Evolutionary conservation across 2,797 vertebrate genomes (phyloP).

Genomic region (Urophycis tenuis): DNA sequence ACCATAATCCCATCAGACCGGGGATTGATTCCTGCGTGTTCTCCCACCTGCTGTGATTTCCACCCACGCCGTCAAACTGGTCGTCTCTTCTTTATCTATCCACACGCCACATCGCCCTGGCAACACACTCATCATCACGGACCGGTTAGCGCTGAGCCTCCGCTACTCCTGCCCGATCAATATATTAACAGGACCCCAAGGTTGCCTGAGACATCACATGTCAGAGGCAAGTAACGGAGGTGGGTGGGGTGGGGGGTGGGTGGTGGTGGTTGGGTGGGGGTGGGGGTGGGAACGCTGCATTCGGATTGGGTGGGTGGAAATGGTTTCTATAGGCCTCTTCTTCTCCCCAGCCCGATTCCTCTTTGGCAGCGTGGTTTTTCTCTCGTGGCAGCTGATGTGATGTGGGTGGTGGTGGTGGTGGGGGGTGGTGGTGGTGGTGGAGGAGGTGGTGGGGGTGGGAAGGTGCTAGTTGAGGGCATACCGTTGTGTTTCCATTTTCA

Average conservation of each 20-base stretch:
- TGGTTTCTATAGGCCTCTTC: conserved; percentile 26
- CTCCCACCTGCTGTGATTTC: conserved; percentile 37
- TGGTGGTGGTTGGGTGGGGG: conserved; percentile 23
- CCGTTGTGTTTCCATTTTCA: conserved; percentile 6
- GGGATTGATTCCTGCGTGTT: conserved; percentile 41
- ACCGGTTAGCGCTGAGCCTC: conserved; percentile 6
- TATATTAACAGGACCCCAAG: conserved; percentile 23
- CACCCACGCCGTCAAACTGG: conserved; percentile 12
- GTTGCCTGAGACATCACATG: neutral
- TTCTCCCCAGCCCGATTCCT: conserved; percentile 15
- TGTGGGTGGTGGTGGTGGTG: too few species aligned
- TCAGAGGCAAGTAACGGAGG: neutral
- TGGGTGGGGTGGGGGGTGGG: conserved; percentile 31
- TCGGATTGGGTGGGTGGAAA: conserved; percentile 22
- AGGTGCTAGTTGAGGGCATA: neutral
- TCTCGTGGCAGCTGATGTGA: neutral
- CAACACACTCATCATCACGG: conserved; percentile 28
- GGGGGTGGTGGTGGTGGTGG: too few species aligned
- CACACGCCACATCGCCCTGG: conserved; percentile 14
- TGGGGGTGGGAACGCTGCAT: conserved; percentile 16
- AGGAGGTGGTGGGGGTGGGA: too few species aligned
- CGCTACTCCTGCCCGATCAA: conserved; percentile 40
- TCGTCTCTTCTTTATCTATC: conserved; percentile 31
- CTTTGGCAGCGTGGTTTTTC: neutral
- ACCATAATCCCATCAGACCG: conserved; percentile 39